phyloP scores from a whole-genome alignment of 2,888 invertebrate genomes.

The Epinotia nisella region DNA sequence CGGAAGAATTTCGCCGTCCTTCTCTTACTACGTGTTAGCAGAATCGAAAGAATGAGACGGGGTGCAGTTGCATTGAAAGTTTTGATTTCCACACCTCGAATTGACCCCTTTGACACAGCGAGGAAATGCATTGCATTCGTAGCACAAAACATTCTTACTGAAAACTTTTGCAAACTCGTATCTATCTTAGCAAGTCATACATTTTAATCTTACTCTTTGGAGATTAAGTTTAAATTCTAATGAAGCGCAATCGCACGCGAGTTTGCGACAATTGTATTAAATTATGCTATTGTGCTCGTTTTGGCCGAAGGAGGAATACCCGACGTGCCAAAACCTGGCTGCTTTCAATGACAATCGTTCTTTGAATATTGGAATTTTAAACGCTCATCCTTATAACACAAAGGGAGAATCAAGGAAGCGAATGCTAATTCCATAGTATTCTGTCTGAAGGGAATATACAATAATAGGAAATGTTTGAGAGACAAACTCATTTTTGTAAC shows the following conservation, averaged over 20 bases:
- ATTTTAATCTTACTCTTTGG: neutral
- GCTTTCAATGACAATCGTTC: slow-evolving; percentile 61
- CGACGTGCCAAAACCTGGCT: slow-evolving; percentile 64
- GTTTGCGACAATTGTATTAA: slow-evolving; percentile 8
- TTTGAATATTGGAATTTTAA: slow-evolving; percentile 49
- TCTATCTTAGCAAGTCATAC: neutral
- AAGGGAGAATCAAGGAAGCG: neutral
- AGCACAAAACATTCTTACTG: slow-evolving; percentile 52
- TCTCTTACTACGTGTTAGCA: neutral
- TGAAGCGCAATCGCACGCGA: slow-evolving; percentile 1
- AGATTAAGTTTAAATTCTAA: slow-evolving; percentile 6
- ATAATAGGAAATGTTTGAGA: neutral
- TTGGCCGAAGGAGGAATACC: slow-evolving; percentile 61
- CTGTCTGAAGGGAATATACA: neutral
- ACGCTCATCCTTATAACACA: slow-evolving; percentile 14
- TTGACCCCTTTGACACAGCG: slow-evolving; percentile 34
- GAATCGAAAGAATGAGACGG: neutral
- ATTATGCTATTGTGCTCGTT: slow-evolving; percentile 62
- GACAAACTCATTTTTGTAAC: neutral
- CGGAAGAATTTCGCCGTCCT: neutral
- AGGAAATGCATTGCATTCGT: slow-evolving; percentile 61
- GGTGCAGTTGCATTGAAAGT: neutral
- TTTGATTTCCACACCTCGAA: slow-evolving; percentile 47
- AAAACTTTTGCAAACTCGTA: neutral
- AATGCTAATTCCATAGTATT: neutral